Conservation (phyloP, 2,797 vertebrate species). For the Chiloscyllium punctatum region DNA sequence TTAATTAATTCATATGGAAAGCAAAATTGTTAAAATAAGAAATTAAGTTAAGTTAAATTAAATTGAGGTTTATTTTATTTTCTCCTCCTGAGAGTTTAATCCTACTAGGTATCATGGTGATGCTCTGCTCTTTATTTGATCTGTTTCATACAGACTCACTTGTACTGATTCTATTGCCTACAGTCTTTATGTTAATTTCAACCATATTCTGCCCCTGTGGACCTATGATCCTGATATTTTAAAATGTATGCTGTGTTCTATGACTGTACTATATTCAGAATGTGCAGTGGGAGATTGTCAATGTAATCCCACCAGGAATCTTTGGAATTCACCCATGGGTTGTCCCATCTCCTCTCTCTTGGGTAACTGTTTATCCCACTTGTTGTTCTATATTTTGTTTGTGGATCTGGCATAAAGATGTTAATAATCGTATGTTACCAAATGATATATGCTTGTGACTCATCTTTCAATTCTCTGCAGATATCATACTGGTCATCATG, state of each 20-base stretch:
- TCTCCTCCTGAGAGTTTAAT: conserved; percentile 22
- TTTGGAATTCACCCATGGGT: not conserved
- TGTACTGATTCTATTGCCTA: conserved; percentile 34
- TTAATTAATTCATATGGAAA: conserved; percentile 33
- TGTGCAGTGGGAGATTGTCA: not conserved
- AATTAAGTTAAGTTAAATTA: conserved; percentile 35
- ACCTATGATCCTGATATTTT: conserved; percentile 24
- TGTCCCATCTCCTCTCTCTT: not conserved
- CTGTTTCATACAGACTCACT: conserved; percentile 5
- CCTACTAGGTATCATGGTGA: conserved; percentile 4
- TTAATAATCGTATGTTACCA: not conserved
- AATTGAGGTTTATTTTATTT: conserved; percentile 36
- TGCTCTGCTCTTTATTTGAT: conserved; percentile 27
- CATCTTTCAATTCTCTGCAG: not conserved
- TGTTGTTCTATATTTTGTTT: not conserved
- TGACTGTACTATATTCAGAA: not conserved
- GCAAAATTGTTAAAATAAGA: conserved; percentile 30
- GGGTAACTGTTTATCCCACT: not conserved
- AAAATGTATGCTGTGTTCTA: conserved; percentile 19
- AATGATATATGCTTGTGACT: not conserved
- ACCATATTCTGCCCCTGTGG: conserved; percentile 26
- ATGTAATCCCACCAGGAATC: not conserved
- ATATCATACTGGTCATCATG: not conserved
- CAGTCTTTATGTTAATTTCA: conserved; percentile 35
- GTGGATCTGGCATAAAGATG: not conserved